Base-by-base conservation (phyloP, 2,797 vertebrate genomes). In the Phoxinus dragarum region DNA sequence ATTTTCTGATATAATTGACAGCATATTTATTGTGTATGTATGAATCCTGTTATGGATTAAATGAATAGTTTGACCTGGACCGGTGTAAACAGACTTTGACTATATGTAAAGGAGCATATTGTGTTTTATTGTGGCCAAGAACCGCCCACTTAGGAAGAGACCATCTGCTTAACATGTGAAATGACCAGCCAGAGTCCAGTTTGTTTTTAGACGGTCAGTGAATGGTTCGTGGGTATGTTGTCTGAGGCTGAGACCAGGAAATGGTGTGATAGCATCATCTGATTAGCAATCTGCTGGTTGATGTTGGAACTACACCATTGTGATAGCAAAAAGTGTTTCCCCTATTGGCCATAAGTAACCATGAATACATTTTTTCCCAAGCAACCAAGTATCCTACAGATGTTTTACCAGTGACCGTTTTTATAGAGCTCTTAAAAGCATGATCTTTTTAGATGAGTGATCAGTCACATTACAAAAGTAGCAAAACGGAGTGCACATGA, bases 81-180 rank as follows among this genome's bases (percentile, higher is more conserved):
- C 27, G 49, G 71, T 23, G 44, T 36, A 44, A 1, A 12, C 68
- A 69, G 5, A 71, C 38, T 71, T 69, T n/a, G 23, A 16, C 40
- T 71, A 17, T 72, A 16, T 27, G 7, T 17, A 17, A 31, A 47
- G 27, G n/a, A 47, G n/a, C 42, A 47, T 40, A 56, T n/a, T n/a
- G 12, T 34, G 14, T 61, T 79, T 79, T 44, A 59, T 21, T 54
- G 2, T 75, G 31, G 73, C 47, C 31, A 14, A 75, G 49, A 64
- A 79, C 76, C 6, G 0, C 38, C 76, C 12, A 44, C 38, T 64
- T 31, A 64, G 38, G 2, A 61, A 74, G 11, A 42, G 36, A 77
- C 34, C 75, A 77, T 64, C 38, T 61, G 76, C 56, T 79, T 44
- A 23, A 64, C 14, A 19, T 64, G 38, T 79, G 38, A 79, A 77